A percentile compares a stretch with the other conserved stretches of the same genome.
These are phyloP conservation scores for Bemisia tabaci DNA, from an alignment of 1,140 invertebrate species.

Conservation along the genomic window DNA sequence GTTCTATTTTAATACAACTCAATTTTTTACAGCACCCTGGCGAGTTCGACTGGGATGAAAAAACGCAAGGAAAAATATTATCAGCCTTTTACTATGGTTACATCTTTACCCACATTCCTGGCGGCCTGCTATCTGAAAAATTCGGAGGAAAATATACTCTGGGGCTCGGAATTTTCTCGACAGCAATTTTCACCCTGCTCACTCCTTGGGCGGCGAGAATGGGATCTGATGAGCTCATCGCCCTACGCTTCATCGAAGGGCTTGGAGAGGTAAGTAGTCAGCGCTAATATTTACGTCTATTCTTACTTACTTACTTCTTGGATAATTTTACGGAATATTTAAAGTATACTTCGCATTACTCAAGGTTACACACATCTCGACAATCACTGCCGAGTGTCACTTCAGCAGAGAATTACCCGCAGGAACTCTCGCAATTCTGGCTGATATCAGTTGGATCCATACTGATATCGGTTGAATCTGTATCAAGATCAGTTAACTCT, in stretches of 20 bases:
- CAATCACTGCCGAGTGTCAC: no score
- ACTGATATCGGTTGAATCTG: no score
- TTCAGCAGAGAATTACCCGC: no score
- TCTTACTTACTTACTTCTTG: not conserved
- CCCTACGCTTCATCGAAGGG: conserved; percentile 50
- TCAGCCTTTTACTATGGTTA: conserved; percentile 47
- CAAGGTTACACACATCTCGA: no score
- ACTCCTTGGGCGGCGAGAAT: conserved; percentile 44
- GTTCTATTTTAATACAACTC: no score
- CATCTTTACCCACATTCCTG: conserved; percentile 41
- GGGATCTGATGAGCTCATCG: conserved; percentile 39
- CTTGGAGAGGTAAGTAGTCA: conserved; percentile 38
- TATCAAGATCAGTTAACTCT: no score
- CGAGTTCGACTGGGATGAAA: conserved; percentile 24
- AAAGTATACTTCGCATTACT: no score
- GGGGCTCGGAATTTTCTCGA: conserved; percentile 33
- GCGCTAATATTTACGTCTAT: not conserved
- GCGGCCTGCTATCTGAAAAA: conserved; percentile 39
- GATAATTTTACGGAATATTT: no score
- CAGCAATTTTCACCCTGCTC: conserved; percentile 51
- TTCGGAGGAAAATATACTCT: conserved; percentile 43
- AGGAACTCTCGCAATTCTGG: no score
- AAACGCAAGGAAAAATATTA: conserved; percentile 39
- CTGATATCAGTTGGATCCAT: no score
- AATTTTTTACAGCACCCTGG: not conserved